Evolutionary conservation across 2,113 vertebrate species (phyloP).

Genomic region (Zeus faber): DNA sequence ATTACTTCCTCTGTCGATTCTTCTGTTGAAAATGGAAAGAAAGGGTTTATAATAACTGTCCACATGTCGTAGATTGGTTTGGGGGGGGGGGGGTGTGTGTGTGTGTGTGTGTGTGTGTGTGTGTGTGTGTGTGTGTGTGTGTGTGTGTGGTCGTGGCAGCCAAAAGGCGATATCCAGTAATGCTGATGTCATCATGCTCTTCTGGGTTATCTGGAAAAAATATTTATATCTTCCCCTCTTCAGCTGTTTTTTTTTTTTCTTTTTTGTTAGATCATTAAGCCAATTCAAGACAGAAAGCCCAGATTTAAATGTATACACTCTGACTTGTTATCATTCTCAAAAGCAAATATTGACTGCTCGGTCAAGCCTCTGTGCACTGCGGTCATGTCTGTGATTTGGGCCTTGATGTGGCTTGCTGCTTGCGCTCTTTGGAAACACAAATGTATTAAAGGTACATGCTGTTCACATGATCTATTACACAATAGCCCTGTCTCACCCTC

Average conservation of each 20-base stretch:
- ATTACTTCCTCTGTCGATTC: not conserved
- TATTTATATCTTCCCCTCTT: not conserved
- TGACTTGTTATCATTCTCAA: not conserved
- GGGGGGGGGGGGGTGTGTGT: no score
- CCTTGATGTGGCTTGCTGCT: not conserved
- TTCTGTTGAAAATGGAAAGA: not conserved
- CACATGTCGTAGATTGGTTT: no score
- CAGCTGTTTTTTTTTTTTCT: not conserved
- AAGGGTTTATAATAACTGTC: no score
- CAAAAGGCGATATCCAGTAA: not conserved
- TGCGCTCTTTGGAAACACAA: not conserved
- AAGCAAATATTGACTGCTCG: not conserved
- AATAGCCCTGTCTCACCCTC: not conserved
- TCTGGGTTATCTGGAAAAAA: no score
- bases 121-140: no score
- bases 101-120: no score
- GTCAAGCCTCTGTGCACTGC: not conserved
- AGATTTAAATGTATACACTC: not conserved
- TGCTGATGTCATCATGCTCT: slow-evolving; percentile 1
- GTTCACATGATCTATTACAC: not conserved
- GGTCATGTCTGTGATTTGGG: not conserved
- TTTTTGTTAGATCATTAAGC: not conserved
- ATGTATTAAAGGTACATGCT: no score
- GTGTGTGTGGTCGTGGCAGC: no score
- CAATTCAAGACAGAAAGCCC: not conserved